A percentile compares a stretch with the other conserved stretches of the same genome.
Conservation (phyloP, 2,888 invertebrate species). For the Andrena bicolor region DNA sequence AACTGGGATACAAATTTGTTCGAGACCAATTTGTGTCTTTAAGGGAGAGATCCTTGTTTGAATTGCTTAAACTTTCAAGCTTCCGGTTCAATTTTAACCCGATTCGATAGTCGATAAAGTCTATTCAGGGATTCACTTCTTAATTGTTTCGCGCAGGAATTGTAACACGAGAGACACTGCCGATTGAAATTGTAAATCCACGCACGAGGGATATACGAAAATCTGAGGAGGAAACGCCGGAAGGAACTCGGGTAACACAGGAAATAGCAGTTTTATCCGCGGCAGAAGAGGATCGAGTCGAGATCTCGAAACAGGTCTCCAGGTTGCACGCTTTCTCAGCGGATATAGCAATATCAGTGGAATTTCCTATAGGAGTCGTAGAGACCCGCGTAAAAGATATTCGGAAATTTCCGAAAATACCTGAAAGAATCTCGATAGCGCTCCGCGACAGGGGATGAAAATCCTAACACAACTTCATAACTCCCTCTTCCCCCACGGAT, state of each 20-base stretch:
- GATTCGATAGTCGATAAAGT: neutral
- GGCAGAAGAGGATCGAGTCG: conserved; percentile 21
- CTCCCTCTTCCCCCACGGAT: neutral
- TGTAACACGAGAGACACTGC: neutral
- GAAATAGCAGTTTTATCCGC: conserved; percentile 15
- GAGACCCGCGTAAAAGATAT: conserved; percentile 10
- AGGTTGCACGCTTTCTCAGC: conserved; percentile 26
- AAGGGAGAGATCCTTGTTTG: too few species aligned
- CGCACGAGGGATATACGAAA: neutral
- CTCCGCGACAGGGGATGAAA: neutral
- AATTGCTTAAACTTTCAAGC: neutral
- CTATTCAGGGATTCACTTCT: neutral
- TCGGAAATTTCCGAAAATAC: conserved; percentile 13
- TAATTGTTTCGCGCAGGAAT: neutral
- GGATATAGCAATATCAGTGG: conserved; percentile 30
- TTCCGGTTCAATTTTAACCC: too few species aligned
- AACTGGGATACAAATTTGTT: neutral
- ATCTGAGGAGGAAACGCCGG: neutral
- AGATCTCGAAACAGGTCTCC: conserved; percentile 17
- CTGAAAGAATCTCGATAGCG: neutral
- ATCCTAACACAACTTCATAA: neutral
- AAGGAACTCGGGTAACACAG: conserved; percentile 12
- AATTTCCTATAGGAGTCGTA: conserved; percentile 16
- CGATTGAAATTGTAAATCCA: neutral
- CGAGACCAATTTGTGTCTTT: too few species aligned